phyloP scores from a whole-genome alignment of 2,797 vertebrate species.

The Borostomias antarcticus region DNA sequence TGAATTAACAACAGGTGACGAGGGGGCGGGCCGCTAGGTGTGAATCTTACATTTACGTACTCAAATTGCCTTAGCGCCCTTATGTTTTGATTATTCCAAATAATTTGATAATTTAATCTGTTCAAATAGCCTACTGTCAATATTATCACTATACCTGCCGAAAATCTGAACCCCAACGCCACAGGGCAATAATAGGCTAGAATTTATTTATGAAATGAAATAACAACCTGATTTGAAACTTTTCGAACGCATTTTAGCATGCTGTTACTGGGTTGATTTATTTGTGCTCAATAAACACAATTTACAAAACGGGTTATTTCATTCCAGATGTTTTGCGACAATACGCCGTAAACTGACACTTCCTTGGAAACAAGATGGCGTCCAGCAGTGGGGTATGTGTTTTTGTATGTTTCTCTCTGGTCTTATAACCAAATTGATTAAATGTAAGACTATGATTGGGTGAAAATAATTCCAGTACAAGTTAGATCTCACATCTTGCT shows the following conservation, averaged over 20 bases:
- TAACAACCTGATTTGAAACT: too few species aligned
- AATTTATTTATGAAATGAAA: too few species aligned
- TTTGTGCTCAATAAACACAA: too few species aligned
- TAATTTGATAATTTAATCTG: too few species aligned
- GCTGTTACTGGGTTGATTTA: too few species aligned
- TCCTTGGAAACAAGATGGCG: constrained; percentile 70
- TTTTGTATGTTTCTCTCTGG: neutral
- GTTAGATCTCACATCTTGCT: neutral
- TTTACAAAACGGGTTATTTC: too few species aligned
- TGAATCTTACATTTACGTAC: constrained; percentile 12
- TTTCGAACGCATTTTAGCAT: too few species aligned
- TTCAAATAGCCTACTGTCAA: too few species aligned
- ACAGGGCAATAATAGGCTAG: too few species aligned
- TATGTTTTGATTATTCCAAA: neutral
- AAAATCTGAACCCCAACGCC: too few species aligned
- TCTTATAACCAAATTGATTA: neutral
- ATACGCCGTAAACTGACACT: constrained; percentile 15
- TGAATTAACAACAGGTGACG: constrained; percentile 73
- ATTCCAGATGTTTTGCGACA: constrained; percentile 26
- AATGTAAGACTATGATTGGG: too few species aligned
- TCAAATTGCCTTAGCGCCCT: neutral
- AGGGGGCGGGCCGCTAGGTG: constrained; percentile 58
- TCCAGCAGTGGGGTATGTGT: constrained; percentile 75
- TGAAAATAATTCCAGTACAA: neutral
- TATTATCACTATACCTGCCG: too few species aligned